Conservation (phyloP, 1,140 invertebrate genomes). For the Holotrichia oblita region DNA sequence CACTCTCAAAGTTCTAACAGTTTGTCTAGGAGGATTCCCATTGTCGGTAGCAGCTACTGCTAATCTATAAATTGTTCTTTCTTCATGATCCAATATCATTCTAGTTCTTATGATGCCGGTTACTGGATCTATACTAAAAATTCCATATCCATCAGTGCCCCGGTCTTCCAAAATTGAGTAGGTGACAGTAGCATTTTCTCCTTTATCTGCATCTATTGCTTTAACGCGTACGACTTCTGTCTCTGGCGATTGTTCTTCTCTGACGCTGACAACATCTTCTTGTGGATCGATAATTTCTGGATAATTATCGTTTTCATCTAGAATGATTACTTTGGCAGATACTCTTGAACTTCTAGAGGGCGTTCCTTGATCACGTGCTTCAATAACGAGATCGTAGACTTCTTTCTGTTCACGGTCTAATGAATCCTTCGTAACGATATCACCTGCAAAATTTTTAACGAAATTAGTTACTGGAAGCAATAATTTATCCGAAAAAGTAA, state of each 20-base stretch:
- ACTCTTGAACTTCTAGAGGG: conserved; percentile 79
- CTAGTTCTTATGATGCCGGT: conserved; percentile 89
- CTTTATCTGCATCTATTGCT: conserved; percentile 87
- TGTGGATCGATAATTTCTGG: conserved; percentile 88
- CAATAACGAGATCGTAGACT: conserved; percentile 82
- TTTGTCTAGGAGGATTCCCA: conserved; percentile 82
- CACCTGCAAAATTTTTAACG: conserved; percentile 71
- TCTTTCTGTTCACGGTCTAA: conserved; percentile 85
- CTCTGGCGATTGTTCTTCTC: conserved; percentile 83
- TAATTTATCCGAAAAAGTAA: too few relatives aligned
- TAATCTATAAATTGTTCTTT: conserved; percentile 84
- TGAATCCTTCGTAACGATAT: conserved; percentile 81
- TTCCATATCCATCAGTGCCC: conserved; percentile 83
- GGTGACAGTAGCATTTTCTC: conserved; percentile 86
- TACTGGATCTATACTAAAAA: conserved; percentile 86
- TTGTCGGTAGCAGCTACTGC: conserved; percentile 87
- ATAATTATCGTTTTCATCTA: conserved; percentile 91
- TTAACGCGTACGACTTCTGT: conserved; percentile 85
- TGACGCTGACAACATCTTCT: conserved; percentile 85
- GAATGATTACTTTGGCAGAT: conserved; percentile 76
- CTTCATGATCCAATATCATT: conserved; percentile 89
- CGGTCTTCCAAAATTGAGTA: conserved; percentile 87
- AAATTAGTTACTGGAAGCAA: too few relatives aligned
- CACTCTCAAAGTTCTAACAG: conserved; percentile 81
- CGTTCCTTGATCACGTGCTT: conserved; percentile 86